These are phyloP conservation scores for Poecilia wingei DNA, from an alignment of 2,797 vertebrate genomes.

Conservation along the genomic window DNA sequence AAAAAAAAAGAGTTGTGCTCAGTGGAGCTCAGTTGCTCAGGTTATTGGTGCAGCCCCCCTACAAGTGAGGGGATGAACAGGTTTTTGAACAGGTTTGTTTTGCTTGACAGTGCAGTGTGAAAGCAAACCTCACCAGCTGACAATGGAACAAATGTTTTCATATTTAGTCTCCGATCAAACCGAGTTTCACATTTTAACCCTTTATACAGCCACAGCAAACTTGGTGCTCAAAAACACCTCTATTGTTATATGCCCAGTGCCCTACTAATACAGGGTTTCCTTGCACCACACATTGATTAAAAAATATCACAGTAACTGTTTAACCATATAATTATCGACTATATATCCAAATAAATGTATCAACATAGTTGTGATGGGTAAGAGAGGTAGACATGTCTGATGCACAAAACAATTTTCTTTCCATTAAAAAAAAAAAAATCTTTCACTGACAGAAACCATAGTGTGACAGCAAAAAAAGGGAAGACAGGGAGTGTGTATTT, in stretches of 20 bases:
- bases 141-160: too few species aligned
- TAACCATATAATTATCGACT: neutral
- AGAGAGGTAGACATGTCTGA: neutral
- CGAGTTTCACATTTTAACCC: neutral
- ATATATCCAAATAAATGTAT: neutral
- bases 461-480: too few species aligned
- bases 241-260: neutral
- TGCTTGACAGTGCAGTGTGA: too few species aligned
- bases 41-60: too few species aligned
- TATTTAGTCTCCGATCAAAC: too few species aligned
- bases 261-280: neutral
- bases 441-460: neutral
- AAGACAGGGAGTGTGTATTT: neutral
- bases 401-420: neutral
- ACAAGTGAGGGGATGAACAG: too few species aligned
- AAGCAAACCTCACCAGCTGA: too few species aligned
- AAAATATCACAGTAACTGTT: neutral
- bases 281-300: neutral
- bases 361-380: neutral
- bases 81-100: too few species aligned
- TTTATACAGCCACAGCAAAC: neutral
- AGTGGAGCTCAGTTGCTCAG: too few species aligned
- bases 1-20: too few species aligned
- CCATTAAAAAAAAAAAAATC: too few species aligned
- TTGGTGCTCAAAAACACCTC: neutral